A percentile compares a stretch with the other conserved stretches of the same genome.
These are phyloP conservation scores for Strix occidentalis DNA, from an alignment of 2,797 vertebrate species.

Conservation along the genomic window DNA sequence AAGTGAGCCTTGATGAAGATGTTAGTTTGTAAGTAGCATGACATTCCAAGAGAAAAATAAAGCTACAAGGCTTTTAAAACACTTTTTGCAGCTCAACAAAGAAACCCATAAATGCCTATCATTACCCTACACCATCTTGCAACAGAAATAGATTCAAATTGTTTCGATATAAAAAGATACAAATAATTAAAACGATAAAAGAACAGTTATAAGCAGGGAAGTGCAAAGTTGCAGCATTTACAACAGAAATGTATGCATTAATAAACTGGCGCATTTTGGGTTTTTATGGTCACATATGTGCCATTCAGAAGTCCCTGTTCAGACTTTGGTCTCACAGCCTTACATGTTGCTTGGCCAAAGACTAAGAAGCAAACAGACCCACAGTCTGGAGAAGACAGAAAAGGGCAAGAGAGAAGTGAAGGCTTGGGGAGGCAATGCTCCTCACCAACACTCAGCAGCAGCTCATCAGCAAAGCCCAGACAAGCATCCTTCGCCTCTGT, in stretches of 20 bases:
- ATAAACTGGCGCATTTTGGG: neutral
- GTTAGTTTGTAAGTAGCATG: neutral
- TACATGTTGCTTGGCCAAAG: neutral
- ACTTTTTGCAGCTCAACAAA: conserved; percentile 36
- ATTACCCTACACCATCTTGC: neutral
- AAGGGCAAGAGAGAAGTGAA: neutral
- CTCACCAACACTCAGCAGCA: neutral
- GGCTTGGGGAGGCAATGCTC: neutral
- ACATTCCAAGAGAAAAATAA: conserved; percentile 46
- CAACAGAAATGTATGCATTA: neutral
- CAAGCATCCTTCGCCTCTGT: neutral
- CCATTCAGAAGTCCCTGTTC: neutral
- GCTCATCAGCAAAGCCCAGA: neutral
- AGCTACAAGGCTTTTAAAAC: conserved; percentile 37
- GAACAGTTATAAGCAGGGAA: neutral
- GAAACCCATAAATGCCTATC: conserved; percentile 6
- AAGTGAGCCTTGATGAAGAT: conserved; percentile 45
- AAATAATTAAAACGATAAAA: conserved; percentile 27
- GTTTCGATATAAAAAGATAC: conserved; percentile 30
- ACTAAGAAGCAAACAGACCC: neutral
- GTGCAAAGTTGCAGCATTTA: neutral
- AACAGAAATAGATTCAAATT: conserved; percentile 38
- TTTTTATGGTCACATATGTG: neutral
- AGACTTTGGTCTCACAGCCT: neutral
- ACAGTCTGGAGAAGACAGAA: neutral